Percentiles rank a stretch among this genome's conserved stretches.
phyloP scores from a whole-genome alignment of 2,113 vertebrate species.

The Dicaeum eximium region DNA sequence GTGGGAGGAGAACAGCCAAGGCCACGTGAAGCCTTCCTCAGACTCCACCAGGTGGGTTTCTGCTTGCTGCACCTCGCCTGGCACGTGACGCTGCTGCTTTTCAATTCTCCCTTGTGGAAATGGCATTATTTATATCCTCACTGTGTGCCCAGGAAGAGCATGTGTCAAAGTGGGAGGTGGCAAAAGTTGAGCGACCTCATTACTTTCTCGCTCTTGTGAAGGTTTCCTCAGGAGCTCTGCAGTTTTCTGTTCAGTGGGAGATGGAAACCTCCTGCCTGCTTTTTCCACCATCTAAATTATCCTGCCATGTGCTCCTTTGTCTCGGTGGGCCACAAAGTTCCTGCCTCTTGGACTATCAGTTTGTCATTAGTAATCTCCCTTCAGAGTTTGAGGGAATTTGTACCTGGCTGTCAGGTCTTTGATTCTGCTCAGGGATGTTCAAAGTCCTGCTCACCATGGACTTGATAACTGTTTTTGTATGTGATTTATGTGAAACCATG shows the following conservation, averaged over 20 bases:
- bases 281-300: neutral
- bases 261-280: neutral
- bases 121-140: rapidly evolving
- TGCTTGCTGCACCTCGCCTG: rapidly evolving
- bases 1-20: constrained; percentile 91
- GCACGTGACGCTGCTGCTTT: rapidly evolving
- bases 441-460: neutral
- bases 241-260: neutral
- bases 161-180: neutral
- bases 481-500: neutral
- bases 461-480: neutral
- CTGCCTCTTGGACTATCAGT: neutral
- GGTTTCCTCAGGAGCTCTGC: neutral
- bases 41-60: constrained; percentile 86
- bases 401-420: neutral
- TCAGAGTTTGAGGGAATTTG: neutral
- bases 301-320: neutral
- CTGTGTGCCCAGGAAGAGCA: rapidly evolving
- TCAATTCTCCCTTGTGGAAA: neutral
- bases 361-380: neutral
- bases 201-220: neutral
- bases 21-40: constrained; percentile 83
- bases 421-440: neutral
- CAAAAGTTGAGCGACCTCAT: neutral
- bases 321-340: neutral